Percentiles rank a stretch among this genome's conserved stretches.
Conservation (phyloP, 2,113 vertebrate genomes). For the Nycticorax nycticorax region DNA sequence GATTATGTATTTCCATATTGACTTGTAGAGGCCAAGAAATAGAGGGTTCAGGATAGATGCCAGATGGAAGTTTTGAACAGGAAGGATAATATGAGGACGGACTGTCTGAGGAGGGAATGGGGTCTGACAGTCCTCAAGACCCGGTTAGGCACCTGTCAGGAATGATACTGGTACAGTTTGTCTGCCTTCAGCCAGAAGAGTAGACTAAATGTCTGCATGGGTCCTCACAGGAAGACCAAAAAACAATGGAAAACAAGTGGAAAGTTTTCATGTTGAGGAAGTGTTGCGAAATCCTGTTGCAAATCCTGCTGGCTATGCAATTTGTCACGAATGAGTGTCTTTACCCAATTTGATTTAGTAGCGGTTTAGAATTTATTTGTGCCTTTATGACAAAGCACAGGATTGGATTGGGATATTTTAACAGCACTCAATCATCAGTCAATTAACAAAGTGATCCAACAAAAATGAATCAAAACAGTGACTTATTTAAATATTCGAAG, state of each 20-base stretch:
- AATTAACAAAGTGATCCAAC: no score
- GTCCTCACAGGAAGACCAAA: background rate
- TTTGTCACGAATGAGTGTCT: no score
- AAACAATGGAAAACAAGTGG: background rate
- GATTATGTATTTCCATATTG: background rate
- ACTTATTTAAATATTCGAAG: no score
- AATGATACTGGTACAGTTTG: rapidly evolving
- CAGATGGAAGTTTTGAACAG: background rate
- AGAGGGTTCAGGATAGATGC: background rate
- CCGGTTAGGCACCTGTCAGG: background rate
- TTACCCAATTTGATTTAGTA: no score
- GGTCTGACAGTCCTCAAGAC: background rate
- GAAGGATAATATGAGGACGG: background rate
- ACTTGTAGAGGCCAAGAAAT: background rate
- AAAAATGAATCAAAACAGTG: no score
- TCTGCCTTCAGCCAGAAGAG: background rate
- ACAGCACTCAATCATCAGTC: no score
- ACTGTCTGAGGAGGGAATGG: background rate
- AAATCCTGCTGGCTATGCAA: no score
- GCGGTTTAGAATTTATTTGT: no score
- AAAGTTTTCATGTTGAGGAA: background rate
- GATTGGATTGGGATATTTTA: no score
- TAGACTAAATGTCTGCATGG: background rate
- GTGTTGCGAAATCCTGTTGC: no score
- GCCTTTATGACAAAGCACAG: no score